Evolutionary conservation across 2,888 invertebrate genomes (phyloP).

Genomic region (Escarpia spicata): DNA sequence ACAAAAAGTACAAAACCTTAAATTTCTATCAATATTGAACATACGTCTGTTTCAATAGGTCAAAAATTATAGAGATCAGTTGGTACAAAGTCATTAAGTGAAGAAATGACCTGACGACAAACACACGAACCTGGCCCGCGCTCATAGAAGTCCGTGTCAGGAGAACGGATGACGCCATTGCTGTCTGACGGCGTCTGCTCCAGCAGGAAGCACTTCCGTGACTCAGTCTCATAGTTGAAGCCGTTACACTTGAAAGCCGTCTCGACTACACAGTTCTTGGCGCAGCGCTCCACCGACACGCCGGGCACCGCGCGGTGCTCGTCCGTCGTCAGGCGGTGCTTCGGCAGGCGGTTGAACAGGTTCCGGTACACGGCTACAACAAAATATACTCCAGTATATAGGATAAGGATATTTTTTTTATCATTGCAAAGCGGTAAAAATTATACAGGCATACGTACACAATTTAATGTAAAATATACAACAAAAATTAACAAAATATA

Average conservation of each 20-base stretch:
- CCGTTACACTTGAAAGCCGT: slow-evolving; percentile 55
- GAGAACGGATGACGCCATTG: slow-evolving; percentile 47
- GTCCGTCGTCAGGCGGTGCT: slow-evolving; percentile 55
- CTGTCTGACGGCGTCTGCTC: slow-evolving; percentile 48
- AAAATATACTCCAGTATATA: not conserved
- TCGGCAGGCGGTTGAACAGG: slow-evolving; percentile 56
- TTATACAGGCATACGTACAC: too few relatives aligned
- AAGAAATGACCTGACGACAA: not conserved
- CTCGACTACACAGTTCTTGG: slow-evolving; percentile 58
- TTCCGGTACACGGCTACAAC: slow-evolving; percentile 56
- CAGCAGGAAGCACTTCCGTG: slow-evolving; percentile 43
- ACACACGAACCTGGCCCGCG: slow-evolving; percentile 49
- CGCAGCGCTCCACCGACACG: slow-evolving; percentile 58
- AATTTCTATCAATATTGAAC: not conserved
- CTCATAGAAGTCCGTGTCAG: slow-evolving; percentile 55
- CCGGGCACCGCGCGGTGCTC: slow-evolving; percentile 53
- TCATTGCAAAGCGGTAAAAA: too few relatives aligned
- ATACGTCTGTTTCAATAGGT: too few relatives aligned
- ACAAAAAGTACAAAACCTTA: not conserved
- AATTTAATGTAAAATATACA: too few relatives aligned
- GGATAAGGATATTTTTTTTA: too few relatives aligned
- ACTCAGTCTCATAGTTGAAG: slow-evolving; percentile 52
- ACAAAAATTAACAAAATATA: too few relatives aligned
- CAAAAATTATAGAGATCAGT: too few relatives aligned
- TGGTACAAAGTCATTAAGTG: not conserved